A percentile compares a stretch with the other conserved stretches of the same genome.
These are phyloP conservation scores for Pachycephus smyrnensis DNA, from an alignment of 2,888 invertebrate genomes.

Conservation along the genomic window DNA sequence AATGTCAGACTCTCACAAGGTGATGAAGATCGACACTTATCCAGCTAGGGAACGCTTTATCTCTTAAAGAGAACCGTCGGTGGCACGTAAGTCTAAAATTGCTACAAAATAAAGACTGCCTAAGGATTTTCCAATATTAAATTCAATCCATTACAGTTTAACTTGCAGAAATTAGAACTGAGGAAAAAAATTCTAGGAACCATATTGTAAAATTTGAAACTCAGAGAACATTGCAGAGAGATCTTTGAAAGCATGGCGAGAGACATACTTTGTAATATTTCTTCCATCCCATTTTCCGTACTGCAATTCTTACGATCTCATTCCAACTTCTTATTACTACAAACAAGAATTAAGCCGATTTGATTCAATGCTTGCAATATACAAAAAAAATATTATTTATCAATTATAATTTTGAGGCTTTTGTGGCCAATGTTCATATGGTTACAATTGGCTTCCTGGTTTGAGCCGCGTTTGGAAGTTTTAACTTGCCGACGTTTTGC, in stretches of 20 bases:
- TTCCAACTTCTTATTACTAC: too few relatives aligned
- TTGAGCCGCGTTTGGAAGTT: too few relatives aligned
- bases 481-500: too few relatives aligned
- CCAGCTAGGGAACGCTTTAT: not conserved
- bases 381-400: too few relatives aligned
- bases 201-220: not conserved
- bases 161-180: not conserved
- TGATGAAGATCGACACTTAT: not conserved
- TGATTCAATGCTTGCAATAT: too few relatives aligned
- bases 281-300: too few relatives aligned
- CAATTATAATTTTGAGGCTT: too few relatives aligned
- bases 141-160: not conserved
- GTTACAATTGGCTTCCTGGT: too few relatives aligned
- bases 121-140: not conserved
- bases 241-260: not conserved
- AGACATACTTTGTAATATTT: too few relatives aligned
- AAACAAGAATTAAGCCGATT: too few relatives aligned
- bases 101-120: not conserved
- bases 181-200: not conserved
- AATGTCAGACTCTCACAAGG: not conserved
- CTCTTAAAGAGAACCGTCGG: not conserved
- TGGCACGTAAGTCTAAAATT: not conserved
- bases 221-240: not conserved
- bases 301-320: too few relatives aligned
- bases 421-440: too few relatives aligned